Evolutionary conservation across 2,113 vertebrate genomes (phyloP).

Genomic region (Elephantulus edwardii): DNA sequence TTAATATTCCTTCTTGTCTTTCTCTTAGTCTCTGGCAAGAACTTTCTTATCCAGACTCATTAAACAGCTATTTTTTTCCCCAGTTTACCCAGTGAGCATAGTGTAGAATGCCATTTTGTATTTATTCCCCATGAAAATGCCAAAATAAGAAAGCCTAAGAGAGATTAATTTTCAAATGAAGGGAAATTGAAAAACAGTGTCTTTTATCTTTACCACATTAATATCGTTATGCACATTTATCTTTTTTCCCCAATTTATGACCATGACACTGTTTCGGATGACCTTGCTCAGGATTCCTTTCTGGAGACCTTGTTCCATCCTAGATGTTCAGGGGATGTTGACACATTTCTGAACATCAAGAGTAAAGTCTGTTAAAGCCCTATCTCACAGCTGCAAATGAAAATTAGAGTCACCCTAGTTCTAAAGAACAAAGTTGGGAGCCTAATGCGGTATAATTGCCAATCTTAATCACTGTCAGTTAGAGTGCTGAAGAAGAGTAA

Average conservation of each 20-base stretch:
- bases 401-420: constrained; percentile 17
- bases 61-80: neutral
- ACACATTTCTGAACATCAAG: neutral
- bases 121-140: constrained; percentile 26
- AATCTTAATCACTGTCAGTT: constrained; percentile 51
- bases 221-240: neutral
- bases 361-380: neutral
- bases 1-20: neutral
- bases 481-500: constrained; percentile 35
- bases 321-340: neutral
- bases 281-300: neutral
- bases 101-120: neutral
- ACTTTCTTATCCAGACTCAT: neutral
- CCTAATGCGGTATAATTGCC: constrained; percentile 48
- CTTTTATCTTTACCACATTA: neutral
- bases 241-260: neutral
- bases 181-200: neutral
- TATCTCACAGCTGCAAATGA: constrained; percentile 37
- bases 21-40: neutral
- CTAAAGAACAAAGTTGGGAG: constrained; percentile 42
- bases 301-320: neutral
- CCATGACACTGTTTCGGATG: neutral
- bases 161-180: neutral
- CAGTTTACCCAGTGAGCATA: neutral
- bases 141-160: neutral